A percentile compares a stretch with the other conserved stretches of the same genome.
Conservation (phyloP, 2,113 vertebrate species). For the Centrocercus urophasianus region DNA sequence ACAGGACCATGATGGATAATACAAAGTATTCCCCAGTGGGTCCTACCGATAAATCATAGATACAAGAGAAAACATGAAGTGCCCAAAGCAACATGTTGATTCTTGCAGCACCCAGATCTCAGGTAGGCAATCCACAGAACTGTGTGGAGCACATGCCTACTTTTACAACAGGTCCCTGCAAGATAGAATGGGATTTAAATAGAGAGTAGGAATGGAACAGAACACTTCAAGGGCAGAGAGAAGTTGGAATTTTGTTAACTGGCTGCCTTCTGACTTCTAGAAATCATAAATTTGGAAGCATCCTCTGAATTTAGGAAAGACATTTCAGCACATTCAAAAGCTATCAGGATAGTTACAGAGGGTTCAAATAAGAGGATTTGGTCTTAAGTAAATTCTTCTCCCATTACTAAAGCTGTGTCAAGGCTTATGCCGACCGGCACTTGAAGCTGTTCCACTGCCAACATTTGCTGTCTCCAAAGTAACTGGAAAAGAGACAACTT, state of each 20-base stretch:
- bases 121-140: not conserved
- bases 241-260: not conserved
- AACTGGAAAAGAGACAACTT: not conserved
- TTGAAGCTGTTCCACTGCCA: not conserved
- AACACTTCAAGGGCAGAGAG: not conserved
- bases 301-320: not conserved
- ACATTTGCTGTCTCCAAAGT: slow-evolving; percentile 19
- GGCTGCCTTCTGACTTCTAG: not conserved
- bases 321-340: not conserved
- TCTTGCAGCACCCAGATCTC: not conserved
- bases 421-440: slow-evolving; percentile 24
- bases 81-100: not conserved
- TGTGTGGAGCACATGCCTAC: not conserved
- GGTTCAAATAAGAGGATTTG: not conserved
- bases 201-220: not conserved
- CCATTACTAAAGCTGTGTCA: slow-evolving; percentile 31
- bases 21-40: not conserved
- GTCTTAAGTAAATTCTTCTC: slow-evolving; percentile 37
- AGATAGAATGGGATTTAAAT: not conserved
- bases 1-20: not conserved
- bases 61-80: not conserved
- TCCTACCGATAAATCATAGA: not conserved
- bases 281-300: not conserved
- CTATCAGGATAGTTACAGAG: not conserved
- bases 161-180: not conserved